Evolutionary conservation across 2,113 vertebrate species (phyloP), one percentile per base, ranked within the genome.

Genomic region (Zosterops borbonicus): DNA sequence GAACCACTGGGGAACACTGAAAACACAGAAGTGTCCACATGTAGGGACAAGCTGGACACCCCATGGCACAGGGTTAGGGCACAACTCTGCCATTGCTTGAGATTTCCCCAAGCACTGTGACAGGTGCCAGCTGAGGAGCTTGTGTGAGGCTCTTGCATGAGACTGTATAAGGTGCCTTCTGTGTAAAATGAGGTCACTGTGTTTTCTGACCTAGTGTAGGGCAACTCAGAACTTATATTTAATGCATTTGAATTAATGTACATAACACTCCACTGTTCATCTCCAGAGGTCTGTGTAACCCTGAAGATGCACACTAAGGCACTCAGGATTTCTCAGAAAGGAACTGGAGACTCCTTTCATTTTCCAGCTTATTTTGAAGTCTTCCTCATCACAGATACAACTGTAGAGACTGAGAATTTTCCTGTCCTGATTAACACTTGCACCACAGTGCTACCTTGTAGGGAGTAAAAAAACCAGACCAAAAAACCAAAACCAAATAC

Each of bases 381-480:
- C 69, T 94, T 89, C 44, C 28, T 71, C 33, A 58, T 80, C 62
- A 39, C 5, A 59, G 10, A 12, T 67, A 13, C 12, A 85, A 16
- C 2, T 31, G 12, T 58, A 69, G 46, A 69, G 25, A 73, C n/a
- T 62, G 75, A 69, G 81, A 69, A 68, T 77, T 76, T 31, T 18
- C 17, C 3, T 39, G 25, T 46, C 15, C 39, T 59, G 27, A 78
- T 56, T 84, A 41, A 37, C 8, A 18, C 15, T 76, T 63, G 14
- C 16, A 59, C 12, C 2, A 2, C 2, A 4, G 10, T 17, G 10
- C 25, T 71, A 19, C 9, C 17, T 89, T 0, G 0, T 27, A 53
- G 17, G 14, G 15, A 55, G 10, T 28, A 31, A 74, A 89, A 74
- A 21, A 37, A 17, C 4, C 28, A 25, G 25, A 59, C 11, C 24